Conservation (phyloP, 1,140 invertebrate genomes). For the Lepidurus packardi region DNA sequence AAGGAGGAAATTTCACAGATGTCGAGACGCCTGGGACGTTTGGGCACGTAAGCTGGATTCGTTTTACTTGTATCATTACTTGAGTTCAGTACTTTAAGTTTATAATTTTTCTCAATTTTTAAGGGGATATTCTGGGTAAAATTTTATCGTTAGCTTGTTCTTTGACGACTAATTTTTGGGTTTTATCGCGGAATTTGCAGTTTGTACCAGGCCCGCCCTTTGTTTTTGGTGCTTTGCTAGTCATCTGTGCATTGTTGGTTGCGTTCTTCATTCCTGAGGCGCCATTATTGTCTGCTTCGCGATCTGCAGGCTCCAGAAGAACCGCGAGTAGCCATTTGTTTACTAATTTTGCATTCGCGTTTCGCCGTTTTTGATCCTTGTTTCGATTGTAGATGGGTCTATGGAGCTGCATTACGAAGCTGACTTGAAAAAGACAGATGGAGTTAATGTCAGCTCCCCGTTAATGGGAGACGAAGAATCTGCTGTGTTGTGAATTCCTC, state of each 20-base stretch:
- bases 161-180: not conserved
- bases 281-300: conserved; percentile 38
- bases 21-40: conserved; percentile 11
- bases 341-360: not conserved
- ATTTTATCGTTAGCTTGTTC: conserved; percentile 23
- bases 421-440: conserved; percentile 39
- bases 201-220: conserved; percentile 98
- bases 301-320: conserved; percentile 39
- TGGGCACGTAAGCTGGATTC: not conserved
- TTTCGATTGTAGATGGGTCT: conserved; percentile 36
- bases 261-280: conserved; percentile 81
- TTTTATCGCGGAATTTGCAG: conserved; percentile 46
- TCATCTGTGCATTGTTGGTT: conserved; percentile 88
- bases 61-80: not conserved
- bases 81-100: not conserved
- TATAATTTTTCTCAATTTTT: not conserved
- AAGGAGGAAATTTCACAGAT: conserved; percentile 27
- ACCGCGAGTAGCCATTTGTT: conserved; percentile 37
- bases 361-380: not conserved
- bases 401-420: conserved; percentile 39
- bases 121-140: not conserved
- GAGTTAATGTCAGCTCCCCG: conserved; percentile 37
- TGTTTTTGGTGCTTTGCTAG: conserved; percentile 93
- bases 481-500: conserved; percentile 27
- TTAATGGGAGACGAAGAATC: conserved; percentile 38